Evolutionary conservation across 2,888 invertebrate genomes (phyloP), one percentile per base, ranked within the genome.

Genomic region (Andrena trimmerana): DNA sequence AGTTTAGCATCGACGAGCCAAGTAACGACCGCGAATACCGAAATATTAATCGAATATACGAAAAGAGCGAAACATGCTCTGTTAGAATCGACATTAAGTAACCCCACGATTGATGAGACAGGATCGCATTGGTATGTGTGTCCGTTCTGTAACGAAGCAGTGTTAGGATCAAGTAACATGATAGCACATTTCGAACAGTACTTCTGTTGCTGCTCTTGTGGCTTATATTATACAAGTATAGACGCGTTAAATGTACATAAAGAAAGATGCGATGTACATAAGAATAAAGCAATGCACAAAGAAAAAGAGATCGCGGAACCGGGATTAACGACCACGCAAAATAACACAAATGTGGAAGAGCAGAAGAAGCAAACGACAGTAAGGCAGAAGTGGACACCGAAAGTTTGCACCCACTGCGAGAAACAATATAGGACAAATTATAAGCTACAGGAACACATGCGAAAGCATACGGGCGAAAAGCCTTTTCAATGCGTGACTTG

Each of bases 401-500:
- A 95, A 89, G 93, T 95, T 33, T 96, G 96, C 86, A 92, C 93
- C 13, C 95, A 95, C 50, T 96, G 96, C 81, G 95, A 95, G 0
- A 96, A 96, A 89, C 93, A 94, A 33, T 96, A 95, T 88, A 94
- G 95, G 81, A 95, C 96, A 0, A 96, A 96, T 91, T 96, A 96
- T 86, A 96, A 96, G 90, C 88, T 96, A n/a, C 93, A 94, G 42
- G 95, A 95, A 86, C 95, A 96, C 88, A 95, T 96, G 95, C 92
- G 95, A 24, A 95, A 95, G 83, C 96, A 96, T 84, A 95, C 96
- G 0, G 96, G 95, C 0, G 96, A 96, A 86, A 95, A 95, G 88
- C 95, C 96, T 1, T 96, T 94, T 88, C 95, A 95, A 79, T 96
- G 96, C 90, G 90, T 91, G 2, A 94, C 94, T 3, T 96, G 96